Percentiles rank a stretch among this genome's conserved stretches.
Conservation (phyloP, 1,140 invertebrate species). For the Drosophila biarmipes region DNA sequence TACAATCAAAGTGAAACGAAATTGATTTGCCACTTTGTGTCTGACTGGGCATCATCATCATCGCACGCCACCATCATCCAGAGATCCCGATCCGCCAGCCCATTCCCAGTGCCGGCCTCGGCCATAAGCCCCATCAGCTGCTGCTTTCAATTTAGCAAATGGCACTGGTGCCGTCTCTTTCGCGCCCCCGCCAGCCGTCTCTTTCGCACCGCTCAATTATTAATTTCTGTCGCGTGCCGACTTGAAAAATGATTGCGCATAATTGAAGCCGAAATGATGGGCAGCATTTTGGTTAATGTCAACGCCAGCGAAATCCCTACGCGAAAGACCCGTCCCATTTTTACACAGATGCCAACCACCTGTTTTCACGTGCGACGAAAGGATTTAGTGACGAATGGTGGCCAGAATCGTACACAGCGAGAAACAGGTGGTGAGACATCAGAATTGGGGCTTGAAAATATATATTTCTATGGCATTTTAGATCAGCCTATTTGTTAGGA, state of each 20-base stretch:
- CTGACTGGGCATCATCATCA: constrained; percentile 43
- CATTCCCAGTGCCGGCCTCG: background rate
- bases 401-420: background rate
- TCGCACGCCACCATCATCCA: background rate
- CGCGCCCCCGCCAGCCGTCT: background rate
- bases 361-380: constrained; percentile 4
- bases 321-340: background rate
- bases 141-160: constrained; percentile 77
- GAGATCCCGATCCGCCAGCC: background rate
- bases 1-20: constrained; percentile 77
- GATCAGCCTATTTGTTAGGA: no score
- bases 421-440: background rate
- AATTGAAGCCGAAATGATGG: constrained; percentile 81
- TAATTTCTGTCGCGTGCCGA: constrained; percentile 79
- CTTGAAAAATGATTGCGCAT: constrained; percentile 82
- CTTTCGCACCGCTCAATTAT: constrained; percentile 63
- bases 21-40: constrained; percentile 75
- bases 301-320: constrained; percentile 16
- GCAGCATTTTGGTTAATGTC: constrained; percentile 64
- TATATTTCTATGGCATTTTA: no score
- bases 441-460: no score
- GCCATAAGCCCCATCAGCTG: constrained; percentile 8
- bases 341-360: constrained; percentile 1
- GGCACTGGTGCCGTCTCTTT: constrained; percentile 31
- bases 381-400: constrained; percentile 11